These are phyloP conservation scores for Collichthys lucidus DNA, from an alignment of 2,113 vertebrate genomes.

Conservation along the genomic window DNA sequence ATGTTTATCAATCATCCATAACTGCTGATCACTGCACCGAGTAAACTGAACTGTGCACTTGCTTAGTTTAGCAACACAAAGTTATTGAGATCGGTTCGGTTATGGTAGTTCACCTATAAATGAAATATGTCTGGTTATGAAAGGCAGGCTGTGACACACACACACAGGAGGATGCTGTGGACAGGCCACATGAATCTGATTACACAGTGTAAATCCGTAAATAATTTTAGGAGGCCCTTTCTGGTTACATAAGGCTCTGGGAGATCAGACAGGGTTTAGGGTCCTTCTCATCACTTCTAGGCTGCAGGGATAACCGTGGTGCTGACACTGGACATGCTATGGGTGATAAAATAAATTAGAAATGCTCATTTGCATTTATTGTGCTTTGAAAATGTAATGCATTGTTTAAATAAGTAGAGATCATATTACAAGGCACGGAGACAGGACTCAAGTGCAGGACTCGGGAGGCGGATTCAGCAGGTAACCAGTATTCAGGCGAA, in stretches of 20 bases:
- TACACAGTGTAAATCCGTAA: slow-evolving; percentile 67
- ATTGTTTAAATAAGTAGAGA: neutral
- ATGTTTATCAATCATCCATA: too few relatives aligned
- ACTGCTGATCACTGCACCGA: neutral
- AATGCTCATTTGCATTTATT: neutral
- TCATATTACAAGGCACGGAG: too few relatives aligned
- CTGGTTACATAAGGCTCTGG: slow-evolving; percentile 40
- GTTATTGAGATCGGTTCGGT: neutral
- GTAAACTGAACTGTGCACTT: neutral
- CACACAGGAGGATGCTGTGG: neutral
- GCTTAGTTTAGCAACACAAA: neutral
- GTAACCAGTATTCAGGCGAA: too few relatives aligned
- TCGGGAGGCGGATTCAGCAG: too few relatives aligned
- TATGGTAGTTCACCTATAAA: neutral
- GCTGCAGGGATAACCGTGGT: neutral
- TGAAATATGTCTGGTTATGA: neutral
- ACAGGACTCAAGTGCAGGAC: too few relatives aligned
- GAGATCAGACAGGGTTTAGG: slow-evolving; percentile 70
- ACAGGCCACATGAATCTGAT: slow-evolving; percentile 43
- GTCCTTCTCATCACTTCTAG: slow-evolving; percentile 26
- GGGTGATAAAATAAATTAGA: neutral
- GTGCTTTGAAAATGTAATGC: neutral
- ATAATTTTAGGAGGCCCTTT: slow-evolving; percentile 46
- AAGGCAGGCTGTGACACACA: slow-evolving; percentile 17
- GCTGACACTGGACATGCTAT: neutral